Percentiles rank a stretch among this genome's conserved stretches.
These are phyloP conservation scores for Rutilus rutilus DNA, from an alignment of 2,113 vertebrate genomes.

Conservation along the genomic window DNA sequence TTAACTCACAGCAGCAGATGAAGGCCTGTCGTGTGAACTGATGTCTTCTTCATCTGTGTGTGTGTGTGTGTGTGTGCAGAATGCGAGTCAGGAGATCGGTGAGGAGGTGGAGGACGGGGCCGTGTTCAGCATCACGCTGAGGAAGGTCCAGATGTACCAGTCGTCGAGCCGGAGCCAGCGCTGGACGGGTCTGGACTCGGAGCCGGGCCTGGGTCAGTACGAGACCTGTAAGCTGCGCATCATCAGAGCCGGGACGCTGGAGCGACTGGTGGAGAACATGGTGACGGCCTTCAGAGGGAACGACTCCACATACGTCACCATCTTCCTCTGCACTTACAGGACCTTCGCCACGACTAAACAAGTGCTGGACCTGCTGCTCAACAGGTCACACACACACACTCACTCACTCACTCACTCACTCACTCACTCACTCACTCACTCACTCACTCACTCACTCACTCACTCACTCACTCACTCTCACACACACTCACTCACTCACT, in stretches of 20 bases:
- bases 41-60: background rate
- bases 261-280: constrained; percentile 97
- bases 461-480: no score
- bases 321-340: constrained; percentile 98
- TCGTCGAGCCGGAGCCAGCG: constrained; percentile 91
- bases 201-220: constrained; percentile 88
- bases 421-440: constrained; percentile 1
- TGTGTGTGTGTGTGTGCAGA: constrained; percentile 72
- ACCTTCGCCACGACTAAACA: constrained; percentile 92
- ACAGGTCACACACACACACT: constrained; percentile 76
- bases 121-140: constrained; percentile 94
- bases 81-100: constrained; percentile 97
- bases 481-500: no score
- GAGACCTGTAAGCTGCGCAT: constrained; percentile 96
- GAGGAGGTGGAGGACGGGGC: constrained; percentile 95
- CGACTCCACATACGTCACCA: constrained; percentile 97
- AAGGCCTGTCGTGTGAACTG: no score
- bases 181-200: constrained; percentile 95
- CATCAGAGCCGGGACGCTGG: constrained; percentile 95
- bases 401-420: background rate
- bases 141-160: constrained; percentile 93
- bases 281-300: constrained; percentile 94
- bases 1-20: no score
- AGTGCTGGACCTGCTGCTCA: constrained; percentile 95
- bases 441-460: constrained; percentile 3